These are phyloP conservation scores for Drosophila buzzatii DNA, from an alignment of 2,888 invertebrate genomes.

Conservation along the genomic window DNA sequence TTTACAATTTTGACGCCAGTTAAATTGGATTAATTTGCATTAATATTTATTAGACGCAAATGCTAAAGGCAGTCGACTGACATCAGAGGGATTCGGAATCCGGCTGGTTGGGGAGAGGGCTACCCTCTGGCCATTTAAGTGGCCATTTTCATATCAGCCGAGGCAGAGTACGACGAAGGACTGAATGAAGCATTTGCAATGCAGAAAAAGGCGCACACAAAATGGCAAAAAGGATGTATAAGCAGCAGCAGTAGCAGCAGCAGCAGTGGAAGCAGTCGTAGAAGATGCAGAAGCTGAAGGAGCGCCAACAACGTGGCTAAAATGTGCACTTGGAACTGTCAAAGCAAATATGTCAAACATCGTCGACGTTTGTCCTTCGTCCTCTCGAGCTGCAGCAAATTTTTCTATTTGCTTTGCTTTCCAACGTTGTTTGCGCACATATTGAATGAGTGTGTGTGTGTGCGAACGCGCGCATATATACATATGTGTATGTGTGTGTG, in stretches of 20 bases:
- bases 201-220: conserved; percentile 63
- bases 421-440: conserved; percentile 75
- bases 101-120: conserved; percentile 23
- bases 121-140: conserved; percentile 72
- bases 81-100: conserved; percentile 19
- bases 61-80: conserved; percentile 61
- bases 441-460: conserved; percentile 46
- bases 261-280: background rate
- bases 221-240: conserved; percentile 38
- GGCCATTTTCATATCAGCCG: conserved; percentile 69
- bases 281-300: conserved; percentile 16
- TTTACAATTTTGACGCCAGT: conserved; percentile 78
- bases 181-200: conserved; percentile 57
- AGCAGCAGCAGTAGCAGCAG: conserved; percentile 9
- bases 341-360: conserved; percentile 81
- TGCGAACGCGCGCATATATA: conserved; percentile 11
- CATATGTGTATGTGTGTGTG: conserved; percentile 19
- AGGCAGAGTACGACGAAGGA: conserved; percentile 37
- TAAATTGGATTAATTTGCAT: conserved; percentile 80
- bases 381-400: conserved; percentile 61
- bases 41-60: conserved; percentile 77
- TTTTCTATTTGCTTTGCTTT: conserved; percentile 74
- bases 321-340: conserved; percentile 81
- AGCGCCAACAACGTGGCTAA: conserved; percentile 67
- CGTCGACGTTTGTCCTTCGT: conserved; percentile 70